A percentile compares a stretch with the other conserved stretches of the same genome.
These are phyloP conservation scores for Adelphocoris suturalis DNA, from an alignment of 2,888 invertebrate species.

Conservation along the genomic window DNA sequence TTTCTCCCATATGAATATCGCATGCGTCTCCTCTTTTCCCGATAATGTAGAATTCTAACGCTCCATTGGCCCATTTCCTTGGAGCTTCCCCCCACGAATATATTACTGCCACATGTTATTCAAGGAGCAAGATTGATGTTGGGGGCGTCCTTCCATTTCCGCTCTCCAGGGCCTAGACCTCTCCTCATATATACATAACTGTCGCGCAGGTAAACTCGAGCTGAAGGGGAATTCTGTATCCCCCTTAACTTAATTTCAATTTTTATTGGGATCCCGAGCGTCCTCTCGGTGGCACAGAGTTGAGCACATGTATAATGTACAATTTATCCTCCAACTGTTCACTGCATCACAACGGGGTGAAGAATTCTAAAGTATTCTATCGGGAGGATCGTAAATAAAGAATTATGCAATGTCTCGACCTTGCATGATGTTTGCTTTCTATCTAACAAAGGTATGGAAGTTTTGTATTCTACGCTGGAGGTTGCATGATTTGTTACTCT, in stretches of 20 bases:
- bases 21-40: neutral
- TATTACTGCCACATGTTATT: constrained; percentile 69
- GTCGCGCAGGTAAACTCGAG: constrained; percentile 34
- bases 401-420: too few relatives aligned
- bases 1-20: constrained; percentile 33
- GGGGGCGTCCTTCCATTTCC: constrained; percentile 33
- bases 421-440: too few relatives aligned
- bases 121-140: constrained; percentile 66
- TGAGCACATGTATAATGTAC: too few relatives aligned
- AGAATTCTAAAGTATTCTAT: too few relatives aligned
- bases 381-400: too few relatives aligned
- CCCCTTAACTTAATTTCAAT: constrained; percentile 49
- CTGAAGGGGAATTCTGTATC: neutral
- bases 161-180: constrained; percentile 22
- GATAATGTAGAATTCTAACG: constrained; percentile 65
- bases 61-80: constrained; percentile 64
- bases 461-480: too few relatives aligned
- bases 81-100: constrained; percentile 45
- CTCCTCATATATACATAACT: constrained; percentile 57
- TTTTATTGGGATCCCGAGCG: constrained; percentile 20
- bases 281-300: too few relatives aligned
- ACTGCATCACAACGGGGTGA: too few relatives aligned
- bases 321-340: too few relatives aligned
- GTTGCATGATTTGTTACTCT: too few relatives aligned
- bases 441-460: too few relatives aligned